Evolutionary conservation across 2,888 invertebrate genomes (phyloP).

Genomic region (Hedya salicella): DNA sequence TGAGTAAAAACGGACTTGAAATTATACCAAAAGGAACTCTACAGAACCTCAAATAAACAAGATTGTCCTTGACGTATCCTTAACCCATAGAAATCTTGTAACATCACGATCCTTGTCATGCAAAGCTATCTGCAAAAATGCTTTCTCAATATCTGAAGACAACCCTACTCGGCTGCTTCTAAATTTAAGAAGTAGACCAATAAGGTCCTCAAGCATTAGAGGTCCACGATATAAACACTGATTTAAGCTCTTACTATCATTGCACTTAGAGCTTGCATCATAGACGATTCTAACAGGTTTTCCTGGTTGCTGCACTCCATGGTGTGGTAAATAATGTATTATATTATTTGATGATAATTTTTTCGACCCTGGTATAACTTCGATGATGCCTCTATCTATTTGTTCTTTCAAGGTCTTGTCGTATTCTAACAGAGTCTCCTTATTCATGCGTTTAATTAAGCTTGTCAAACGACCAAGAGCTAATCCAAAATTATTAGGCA

Average conservation of each 20-base stretch:
- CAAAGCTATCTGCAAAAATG: neutral
- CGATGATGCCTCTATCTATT: constrained; percentile 2
- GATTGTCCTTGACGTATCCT: neutral
- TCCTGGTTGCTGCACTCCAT: neutral
- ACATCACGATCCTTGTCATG: neutral
- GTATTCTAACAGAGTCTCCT: no score
- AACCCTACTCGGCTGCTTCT: neutral
- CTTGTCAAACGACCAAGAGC: no score
- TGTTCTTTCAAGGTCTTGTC: no score
- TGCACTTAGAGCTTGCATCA: neutral
- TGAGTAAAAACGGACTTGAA: constrained; percentile 46
- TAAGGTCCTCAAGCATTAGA: neutral
- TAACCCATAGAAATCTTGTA: neutral
- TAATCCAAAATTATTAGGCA: no score
- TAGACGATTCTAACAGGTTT: neutral
- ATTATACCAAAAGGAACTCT: constrained; percentile 6
- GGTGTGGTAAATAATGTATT: neutral
- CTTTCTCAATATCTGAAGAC: neutral
- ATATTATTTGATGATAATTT: no score
- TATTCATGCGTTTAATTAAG: no score
- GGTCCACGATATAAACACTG: neutral
- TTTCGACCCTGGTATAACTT: neutral
- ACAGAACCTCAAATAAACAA: constrained; percentile 4
- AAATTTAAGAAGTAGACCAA: neutral
- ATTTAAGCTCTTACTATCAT: neutral